phyloP scores from a whole-genome alignment of 2,797 vertebrate genomes.

The Momotus momota region DNA sequence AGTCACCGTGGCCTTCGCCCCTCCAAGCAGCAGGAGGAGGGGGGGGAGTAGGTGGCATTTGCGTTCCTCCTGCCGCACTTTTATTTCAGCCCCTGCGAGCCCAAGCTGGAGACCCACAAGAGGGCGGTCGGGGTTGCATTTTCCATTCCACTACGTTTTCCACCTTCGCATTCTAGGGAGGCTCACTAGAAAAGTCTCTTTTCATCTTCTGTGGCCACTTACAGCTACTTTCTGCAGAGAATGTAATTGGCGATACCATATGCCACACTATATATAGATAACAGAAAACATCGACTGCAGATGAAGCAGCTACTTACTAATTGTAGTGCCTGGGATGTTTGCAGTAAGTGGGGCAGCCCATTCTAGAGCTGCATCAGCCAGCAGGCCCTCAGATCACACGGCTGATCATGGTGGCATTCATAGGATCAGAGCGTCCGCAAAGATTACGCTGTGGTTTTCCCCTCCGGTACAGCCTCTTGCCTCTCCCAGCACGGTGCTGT shows the following conservation, averaged over 20 bases:
- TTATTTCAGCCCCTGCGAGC: not conserved
- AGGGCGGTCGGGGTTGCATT: slow-evolving; percentile 48
- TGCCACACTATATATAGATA: accelerated
- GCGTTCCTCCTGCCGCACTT: not conserved
- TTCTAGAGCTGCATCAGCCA: not conserved
- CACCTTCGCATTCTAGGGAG: not conserved
- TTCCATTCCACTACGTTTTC: not conserved
- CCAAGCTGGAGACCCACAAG: slow-evolving; percentile 53
- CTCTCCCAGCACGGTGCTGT: accelerated
- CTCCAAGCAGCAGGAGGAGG: not conserved
- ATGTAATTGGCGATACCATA: not conserved
- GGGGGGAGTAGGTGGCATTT: not conserved
- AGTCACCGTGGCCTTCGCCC: accelerated
- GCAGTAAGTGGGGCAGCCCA: not conserved
- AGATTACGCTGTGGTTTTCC: not conserved
- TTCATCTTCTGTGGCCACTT: not conserved
- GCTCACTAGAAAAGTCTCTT: not conserved
- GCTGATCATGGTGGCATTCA: not conserved
- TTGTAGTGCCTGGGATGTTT: not conserved
- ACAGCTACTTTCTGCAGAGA: not conserved
- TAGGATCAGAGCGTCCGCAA: not conserved
- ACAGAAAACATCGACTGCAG: not conserved
- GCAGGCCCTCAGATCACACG: no score
- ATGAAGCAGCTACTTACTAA: not conserved
- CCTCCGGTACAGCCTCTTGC: accelerated